Conservation (phyloP, 2,113 vertebrate genomes). For the Nipponia nippon region DNA sequence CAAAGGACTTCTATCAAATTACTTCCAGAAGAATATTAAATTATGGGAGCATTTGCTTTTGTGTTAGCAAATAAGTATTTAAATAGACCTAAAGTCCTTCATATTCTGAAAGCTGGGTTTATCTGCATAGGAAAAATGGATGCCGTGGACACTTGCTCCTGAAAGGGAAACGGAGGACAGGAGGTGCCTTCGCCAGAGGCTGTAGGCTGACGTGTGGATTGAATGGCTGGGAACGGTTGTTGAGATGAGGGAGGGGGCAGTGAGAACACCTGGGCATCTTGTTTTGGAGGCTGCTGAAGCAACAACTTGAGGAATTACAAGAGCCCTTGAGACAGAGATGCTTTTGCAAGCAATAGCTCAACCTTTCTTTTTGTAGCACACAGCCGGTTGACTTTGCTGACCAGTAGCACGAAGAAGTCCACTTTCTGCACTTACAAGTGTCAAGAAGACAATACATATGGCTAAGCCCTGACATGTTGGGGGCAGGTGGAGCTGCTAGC, state of each 20-base stretch:
- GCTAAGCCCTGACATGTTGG: neutral
- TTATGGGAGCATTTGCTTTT: conserved; percentile 18
- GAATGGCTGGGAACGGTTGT: accelerated
- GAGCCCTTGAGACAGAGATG: neutral
- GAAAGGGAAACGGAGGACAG: neutral
- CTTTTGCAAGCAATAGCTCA: neutral
- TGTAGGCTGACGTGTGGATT: neutral
- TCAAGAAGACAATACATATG: accelerated
- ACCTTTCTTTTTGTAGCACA: neutral
- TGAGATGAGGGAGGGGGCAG: accelerated
- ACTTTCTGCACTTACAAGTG: neutral
- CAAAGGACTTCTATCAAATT: conserved; percentile 59
- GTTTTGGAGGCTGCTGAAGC: neutral
- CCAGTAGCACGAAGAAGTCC: neutral
- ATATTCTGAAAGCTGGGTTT: neutral
- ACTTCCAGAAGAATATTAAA: conserved; percentile 54
- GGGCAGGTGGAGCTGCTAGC: neutral
- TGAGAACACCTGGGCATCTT: neutral
- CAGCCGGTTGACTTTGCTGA: neutral
- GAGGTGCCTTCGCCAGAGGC: accelerated
- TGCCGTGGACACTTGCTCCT: neutral
- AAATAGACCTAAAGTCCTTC: conserved; percentile 4
- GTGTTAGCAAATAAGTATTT: conserved; percentile 49
- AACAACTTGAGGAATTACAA: neutral
- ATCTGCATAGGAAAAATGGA: neutral